These are phyloP conservation scores for Nansenia antarctica DNA, from an alignment of 2,113 vertebrate genomes.

Conservation along the genomic window DNA sequence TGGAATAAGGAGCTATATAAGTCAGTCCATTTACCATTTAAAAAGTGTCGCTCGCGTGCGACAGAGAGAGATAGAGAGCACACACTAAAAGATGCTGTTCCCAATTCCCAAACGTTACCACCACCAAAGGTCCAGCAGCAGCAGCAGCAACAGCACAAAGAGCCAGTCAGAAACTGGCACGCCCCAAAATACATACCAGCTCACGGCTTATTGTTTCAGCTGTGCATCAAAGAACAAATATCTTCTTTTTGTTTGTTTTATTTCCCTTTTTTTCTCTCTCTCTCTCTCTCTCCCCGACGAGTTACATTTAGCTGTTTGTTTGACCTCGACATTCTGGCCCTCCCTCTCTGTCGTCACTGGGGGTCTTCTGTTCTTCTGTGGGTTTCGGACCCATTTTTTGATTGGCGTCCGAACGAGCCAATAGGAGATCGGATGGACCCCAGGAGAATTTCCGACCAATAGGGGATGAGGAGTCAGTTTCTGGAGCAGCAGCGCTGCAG, in stretches of 20 bases:
- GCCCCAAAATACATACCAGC: constrained; percentile 28
- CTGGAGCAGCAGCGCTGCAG: not conserved
- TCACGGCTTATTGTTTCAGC: constrained; percentile 64
- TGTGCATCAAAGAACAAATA: constrained; percentile 47
- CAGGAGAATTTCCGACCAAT: not conserved
- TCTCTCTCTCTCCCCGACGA: constrained; percentile 17
- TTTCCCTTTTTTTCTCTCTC: constrained; percentile 42
- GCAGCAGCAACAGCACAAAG: constrained; percentile 6
- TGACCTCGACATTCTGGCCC: constrained; percentile 50
- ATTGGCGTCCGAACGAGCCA: constrained; percentile 42
- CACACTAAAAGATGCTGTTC: not conserved
- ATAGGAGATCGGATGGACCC: constrained; percentile 26
- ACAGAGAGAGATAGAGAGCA: not conserved
- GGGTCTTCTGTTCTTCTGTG: constrained; percentile 51
- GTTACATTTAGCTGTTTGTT: constrained; percentile 53
- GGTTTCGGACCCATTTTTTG: constrained; percentile 44
- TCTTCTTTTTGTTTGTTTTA: constrained; percentile 50
- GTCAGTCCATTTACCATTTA: no score
- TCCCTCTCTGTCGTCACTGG: constrained; percentile 14
- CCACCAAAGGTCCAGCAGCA: constrained; percentile 12
- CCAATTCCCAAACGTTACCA: constrained; percentile 2
- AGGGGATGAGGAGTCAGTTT: constrained; percentile 34
- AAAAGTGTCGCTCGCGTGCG: no score
- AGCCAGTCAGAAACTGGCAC: constrained; percentile 19
- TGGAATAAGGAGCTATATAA: no score